Base-by-base conservation (phyloP, 2,797 vertebrate genomes). In the Synaphobranchus kaupii region DNA sequence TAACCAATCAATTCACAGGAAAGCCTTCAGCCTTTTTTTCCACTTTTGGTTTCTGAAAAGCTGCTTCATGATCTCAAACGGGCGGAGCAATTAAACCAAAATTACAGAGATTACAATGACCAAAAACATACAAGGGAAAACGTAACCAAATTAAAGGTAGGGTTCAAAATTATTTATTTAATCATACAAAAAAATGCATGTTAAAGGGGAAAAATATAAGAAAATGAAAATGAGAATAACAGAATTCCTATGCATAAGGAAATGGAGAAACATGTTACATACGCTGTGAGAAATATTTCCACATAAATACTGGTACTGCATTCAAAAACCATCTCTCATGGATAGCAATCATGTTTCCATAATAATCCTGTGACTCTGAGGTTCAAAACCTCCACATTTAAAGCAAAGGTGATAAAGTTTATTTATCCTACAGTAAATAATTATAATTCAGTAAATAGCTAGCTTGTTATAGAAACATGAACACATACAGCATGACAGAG, bases 181-280 rank as follows among this genome's bases (percentile, higher is more conserved):
- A 91, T 90, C 44, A 93, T 91, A 93, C 86, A 93, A 91, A 93
- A 89, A 90, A 71, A 84, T 68, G 86, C 92, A 95, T 92, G 92
- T 92, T 90, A 86, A 87, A 48, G 86, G 88, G 90, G 73, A 80
- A 90, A 86, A 85, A 85, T 80, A 66, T 83, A 48, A 15, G 3
- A 82, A 58, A 91, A 86, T 39, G 88, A 78, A 88, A 48, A 86
- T 78, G 47, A 92, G 76, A 68, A 84, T 10, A 82, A 87, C 86
- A 52, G 10, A 89, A 83, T 86, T 88, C 87, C 78, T 39, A 56
- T 34, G 90, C 54, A 90, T 22, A 89, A 31, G 10, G 63, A 58
- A 20, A 66, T 54, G 50, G 15, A 44, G 47, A 39, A 48, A 60
- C 3, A 87, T 22, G 73, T 83, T 25, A 88, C 81, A 91, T 71